A percentile compares a stretch with the other conserved stretches of the same genome.
phyloP scores from a whole-genome alignment of 2,797 vertebrate species.

The Geotrypetes seraphini region DNA sequence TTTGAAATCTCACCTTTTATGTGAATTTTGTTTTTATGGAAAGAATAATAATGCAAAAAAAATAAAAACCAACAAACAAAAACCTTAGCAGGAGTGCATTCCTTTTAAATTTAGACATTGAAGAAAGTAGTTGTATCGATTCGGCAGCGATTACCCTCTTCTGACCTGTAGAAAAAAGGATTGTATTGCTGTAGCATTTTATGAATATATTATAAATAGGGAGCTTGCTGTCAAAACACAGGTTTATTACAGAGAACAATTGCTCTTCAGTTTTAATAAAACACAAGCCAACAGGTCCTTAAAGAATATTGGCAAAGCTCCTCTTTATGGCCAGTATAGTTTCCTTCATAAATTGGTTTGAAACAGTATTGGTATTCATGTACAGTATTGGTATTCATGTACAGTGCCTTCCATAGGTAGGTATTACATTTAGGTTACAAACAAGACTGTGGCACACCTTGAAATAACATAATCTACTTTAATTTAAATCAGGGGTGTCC shows the following conservation, averaged over 20 bases:
- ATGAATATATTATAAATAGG: conserved; percentile 56
- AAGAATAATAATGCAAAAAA: conserved; percentile 68
- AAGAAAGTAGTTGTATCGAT: conserved; percentile 56
- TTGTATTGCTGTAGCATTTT: conserved; percentile 57
- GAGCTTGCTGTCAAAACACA: conserved; percentile 36
- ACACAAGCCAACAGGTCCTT: conserved; percentile 8
- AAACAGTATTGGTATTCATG: no score
- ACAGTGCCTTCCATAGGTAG: no score
- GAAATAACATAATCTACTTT: no score
- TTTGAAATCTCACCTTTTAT: conserved; percentile 48
- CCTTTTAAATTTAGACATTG: conserved; percentile 47
- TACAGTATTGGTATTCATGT: no score
- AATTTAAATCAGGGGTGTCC: no score
- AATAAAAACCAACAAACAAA: conserved; percentile 60
- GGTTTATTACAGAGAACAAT: conserved; percentile 15
- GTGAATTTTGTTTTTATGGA: conserved; percentile 68
- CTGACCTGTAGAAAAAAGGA: conserved; percentile 69
- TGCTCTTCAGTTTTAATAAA: conserved; percentile 23
- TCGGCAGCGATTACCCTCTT: conserved; percentile 64
- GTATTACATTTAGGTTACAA: no score
- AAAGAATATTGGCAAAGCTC: no score
- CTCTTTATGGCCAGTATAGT: no score
- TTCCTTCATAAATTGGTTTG: no score
- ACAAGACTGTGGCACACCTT: no score
- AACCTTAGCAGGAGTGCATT: conserved; percentile 49